phyloP scores from a whole-genome alignment of 2,113 vertebrate species.

The Corvus cornix region DNA sequence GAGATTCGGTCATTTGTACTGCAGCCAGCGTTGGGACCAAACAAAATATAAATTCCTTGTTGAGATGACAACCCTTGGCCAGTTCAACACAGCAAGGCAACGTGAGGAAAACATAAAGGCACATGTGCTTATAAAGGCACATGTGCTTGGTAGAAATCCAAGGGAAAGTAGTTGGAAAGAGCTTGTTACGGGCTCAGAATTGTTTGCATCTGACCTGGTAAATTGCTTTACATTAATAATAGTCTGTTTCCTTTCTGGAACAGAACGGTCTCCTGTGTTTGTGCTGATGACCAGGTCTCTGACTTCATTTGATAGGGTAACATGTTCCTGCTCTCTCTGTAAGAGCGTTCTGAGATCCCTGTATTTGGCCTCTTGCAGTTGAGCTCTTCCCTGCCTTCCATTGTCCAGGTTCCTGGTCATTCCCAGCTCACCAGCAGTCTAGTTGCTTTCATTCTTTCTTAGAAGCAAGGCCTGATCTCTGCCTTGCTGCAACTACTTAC shows the following conservation, averaged over 20 bases:
- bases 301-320: not conserved
- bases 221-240: not conserved
- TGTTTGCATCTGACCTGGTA: not conserved
- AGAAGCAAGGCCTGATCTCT: not conserved
- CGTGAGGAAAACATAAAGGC: not conserved
- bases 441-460: not conserved
- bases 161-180: not conserved
- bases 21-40: not conserved
- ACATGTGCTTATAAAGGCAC: not conserved
- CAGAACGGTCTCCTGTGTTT: not conserved
- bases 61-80: not conserved
- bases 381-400: not conserved
- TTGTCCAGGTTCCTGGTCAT: not conserved
- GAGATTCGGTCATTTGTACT: not conserved
- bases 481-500: not conserved
- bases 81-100: not conserved
- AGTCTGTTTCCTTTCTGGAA: not conserved
- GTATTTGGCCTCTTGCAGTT: not conserved
- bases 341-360: not conserved
- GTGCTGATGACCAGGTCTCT: not conserved
- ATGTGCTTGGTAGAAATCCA: not conserved
- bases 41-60: not conserved
- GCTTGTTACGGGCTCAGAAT: not conserved
- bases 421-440: not conserved
- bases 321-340: not conserved